Conservation (phyloP, 2,888 invertebrate species). For the Plebejus argus region DNA sequence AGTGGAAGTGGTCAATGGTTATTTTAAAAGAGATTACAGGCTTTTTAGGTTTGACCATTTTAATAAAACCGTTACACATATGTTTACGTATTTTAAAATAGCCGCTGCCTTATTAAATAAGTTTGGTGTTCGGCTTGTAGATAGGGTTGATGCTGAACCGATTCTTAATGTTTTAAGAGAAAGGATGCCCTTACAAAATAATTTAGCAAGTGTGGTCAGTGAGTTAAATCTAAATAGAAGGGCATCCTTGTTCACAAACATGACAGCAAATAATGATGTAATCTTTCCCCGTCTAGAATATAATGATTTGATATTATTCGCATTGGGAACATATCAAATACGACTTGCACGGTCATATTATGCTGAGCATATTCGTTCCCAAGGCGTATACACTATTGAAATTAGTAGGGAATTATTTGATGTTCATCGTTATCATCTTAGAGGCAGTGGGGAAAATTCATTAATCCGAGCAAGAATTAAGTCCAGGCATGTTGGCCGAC, state of each 20-base stretch:
- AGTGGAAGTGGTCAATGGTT: conserved; percentile 8
- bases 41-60: not conserved
- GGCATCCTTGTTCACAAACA: no score
- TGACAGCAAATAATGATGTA: no score
- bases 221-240: no score
- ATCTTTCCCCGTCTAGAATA: no score
- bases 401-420: not conserved
- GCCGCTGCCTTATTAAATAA: not conserved
- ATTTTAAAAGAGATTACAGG: not conserved
- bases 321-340: no score
- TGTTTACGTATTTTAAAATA: not conserved
- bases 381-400: no score
- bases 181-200: not conserved
- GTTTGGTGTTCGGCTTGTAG: not conserved
- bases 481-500: conserved; percentile 12
- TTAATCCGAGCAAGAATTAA: conserved; percentile 14
- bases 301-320: no score
- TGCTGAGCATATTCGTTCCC: no score
- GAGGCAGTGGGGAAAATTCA: not conserved
- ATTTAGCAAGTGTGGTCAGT: not conserved
- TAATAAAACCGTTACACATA: not conserved
- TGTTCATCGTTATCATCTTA: not conserved
- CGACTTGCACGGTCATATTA: no score
- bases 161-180: no score
- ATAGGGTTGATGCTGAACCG: no score